phyloP scores from a whole-genome alignment of 2,797 vertebrate species.

The Eremophila alpestris region DNA sequence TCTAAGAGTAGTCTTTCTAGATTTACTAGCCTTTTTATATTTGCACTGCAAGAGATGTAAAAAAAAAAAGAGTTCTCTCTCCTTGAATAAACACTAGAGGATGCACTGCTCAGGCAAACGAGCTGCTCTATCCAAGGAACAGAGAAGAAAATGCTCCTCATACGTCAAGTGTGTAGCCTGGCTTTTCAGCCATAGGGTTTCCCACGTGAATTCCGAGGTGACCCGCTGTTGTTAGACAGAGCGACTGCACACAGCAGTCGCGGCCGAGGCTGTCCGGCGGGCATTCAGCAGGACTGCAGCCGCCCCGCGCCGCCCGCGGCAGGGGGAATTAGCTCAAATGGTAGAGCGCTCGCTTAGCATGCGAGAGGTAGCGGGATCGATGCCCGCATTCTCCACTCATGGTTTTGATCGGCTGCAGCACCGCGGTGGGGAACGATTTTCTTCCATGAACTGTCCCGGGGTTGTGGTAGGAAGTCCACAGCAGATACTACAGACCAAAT shows the following conservation, averaged over 20 bases:
- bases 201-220: fast-evolving
- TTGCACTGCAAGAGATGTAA: not conserved
- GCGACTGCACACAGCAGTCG: fast-evolving
- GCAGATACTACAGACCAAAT: fast-evolving
- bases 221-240: fast-evolving
- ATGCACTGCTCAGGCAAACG: not conserved
- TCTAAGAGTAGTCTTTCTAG: not conserved
- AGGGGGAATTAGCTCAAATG: slow-evolving; percentile 60
- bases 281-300: fast-evolving
- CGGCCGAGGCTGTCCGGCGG: fast-evolving
- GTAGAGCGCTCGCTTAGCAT: slow-evolving; percentile 74
- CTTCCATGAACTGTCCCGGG: fast-evolving
- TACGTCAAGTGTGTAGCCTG: fast-evolving
- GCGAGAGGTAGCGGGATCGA: slow-evolving; percentile 72
- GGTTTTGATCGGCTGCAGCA: not conserved
- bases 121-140: not conserved
- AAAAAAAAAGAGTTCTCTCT: not conserved
- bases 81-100: not conserved
- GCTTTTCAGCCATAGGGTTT: not conserved
- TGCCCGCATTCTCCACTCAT: slow-evolving; percentile 34
- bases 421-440: fast-evolving
- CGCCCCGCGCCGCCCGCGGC: fast-evolving
- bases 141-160: not conserved
- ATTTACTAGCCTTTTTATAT: not conserved
- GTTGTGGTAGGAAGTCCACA: not conserved